A percentile compares a stretch with the other conserved stretches of the same genome.
phyloP scores from a whole-genome alignment of 2,888 invertebrate genomes.

The Auanema freiburgensis region DNA sequence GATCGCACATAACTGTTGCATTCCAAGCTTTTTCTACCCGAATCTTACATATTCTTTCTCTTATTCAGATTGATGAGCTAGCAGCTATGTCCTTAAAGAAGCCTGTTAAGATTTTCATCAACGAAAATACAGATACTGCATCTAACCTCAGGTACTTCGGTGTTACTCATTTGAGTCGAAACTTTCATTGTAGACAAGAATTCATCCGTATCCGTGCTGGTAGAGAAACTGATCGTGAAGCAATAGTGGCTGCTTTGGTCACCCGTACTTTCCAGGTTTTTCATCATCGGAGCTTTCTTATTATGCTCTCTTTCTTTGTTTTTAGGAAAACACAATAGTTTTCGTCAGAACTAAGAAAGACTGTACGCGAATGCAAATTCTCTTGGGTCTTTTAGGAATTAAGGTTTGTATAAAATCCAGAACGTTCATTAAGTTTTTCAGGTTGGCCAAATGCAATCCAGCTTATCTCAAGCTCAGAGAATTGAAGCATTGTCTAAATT shows the following conservation, averaged over 20 bases:
- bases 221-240: slow-evolving; percentile 84
- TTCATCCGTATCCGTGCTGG: slow-evolving; percentile 74
- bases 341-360: slow-evolving; percentile 96
- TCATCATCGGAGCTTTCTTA: neutral
- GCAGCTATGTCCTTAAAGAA: slow-evolving; percentile 88
- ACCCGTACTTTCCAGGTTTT: slow-evolving; percentile 37
- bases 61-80: slow-evolving; percentile 75
- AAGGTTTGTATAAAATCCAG: slow-evolving; percentile 67
- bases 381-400: slow-evolving; percentile 85
- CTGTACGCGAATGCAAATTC: slow-evolving; percentile 88
- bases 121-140: slow-evolving; percentile 92
- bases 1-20: neutral
- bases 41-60: neutral
- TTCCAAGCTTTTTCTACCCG: slow-evolving; percentile 2
- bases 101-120: slow-evolving; percentile 91
- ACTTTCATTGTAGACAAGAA: slow-evolving; percentile 74
- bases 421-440: slow-evolving; percentile 6
- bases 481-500: slow-evolving; percentile 60
- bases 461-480: slow-evolving; percentile 83
- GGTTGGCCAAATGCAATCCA: slow-evolving; percentile 86
- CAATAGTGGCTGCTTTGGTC: slow-evolving; percentile 71
- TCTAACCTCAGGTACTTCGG: slow-evolving; percentile 76
- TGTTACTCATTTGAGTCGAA: neutral
- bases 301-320: neutral
- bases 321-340: slow-evolving; percentile 70